Conservation (phyloP, 2,113 vertebrate species). For the Oophaga pumilio region DNA sequence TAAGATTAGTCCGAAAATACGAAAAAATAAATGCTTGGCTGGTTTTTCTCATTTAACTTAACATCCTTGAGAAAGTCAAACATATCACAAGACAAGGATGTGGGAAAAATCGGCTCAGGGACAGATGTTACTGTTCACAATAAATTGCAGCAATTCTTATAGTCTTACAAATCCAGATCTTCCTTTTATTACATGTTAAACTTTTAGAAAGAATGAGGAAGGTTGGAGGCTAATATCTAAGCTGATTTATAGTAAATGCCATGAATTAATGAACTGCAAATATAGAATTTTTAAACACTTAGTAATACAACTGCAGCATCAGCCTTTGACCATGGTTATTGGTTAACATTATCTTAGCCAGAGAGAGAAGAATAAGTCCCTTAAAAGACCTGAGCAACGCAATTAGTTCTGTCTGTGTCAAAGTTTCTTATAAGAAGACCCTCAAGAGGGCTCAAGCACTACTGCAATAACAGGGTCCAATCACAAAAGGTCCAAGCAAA, state of each 20-base stretch:
- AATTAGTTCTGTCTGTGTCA: too few relatives aligned
- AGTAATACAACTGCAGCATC: background rate
- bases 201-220: background rate
- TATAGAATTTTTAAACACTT: background rate
- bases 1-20: slow-evolving; percentile 43
- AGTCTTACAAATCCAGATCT: slow-evolving; percentile 3
- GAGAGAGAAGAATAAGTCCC: too few relatives aligned
- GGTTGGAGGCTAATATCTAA: background rate
- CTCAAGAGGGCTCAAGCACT: too few relatives aligned
- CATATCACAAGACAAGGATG: slow-evolving; percentile 36
- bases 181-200: background rate
- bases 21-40: slow-evolving; percentile 53
- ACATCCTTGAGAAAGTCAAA: slow-evolving; percentile 52
- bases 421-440: too few relatives aligned
- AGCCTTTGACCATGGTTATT: background rate
- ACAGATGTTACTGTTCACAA: slow-evolving; percentile 4
- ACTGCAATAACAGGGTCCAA: too few relatives aligned
- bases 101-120: background rate
- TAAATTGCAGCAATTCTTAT: slow-evolving; percentile 11
- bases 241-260: slow-evolving; percentile 12
- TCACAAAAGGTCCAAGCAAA: too few relatives aligned
- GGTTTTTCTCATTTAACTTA: slow-evolving; percentile 56
- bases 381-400: too few relatives aligned
- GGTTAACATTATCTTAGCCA: too few relatives aligned
- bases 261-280: slow-evolving; percentile 7